Base-by-base conservation (phyloP, 1,140 invertebrate genomes). In the Drosophila santomea region DNA sequence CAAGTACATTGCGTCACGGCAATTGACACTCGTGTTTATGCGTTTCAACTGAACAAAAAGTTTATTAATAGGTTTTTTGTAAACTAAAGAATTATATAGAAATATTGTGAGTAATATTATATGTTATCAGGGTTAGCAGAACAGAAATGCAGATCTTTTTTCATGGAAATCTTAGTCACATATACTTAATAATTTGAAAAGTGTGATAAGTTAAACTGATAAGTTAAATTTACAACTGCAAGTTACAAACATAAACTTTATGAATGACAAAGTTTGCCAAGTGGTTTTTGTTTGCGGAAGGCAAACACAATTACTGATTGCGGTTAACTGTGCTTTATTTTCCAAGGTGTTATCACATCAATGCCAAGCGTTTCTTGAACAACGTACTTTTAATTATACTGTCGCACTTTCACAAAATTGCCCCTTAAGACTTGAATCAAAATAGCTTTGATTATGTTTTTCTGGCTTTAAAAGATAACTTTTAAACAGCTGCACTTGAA, bases 281-380 rank as follows among this genome's bases (percentile, higher is more conserved):
- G 39, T 14, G 38, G 14, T 44, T 59, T 35, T 14, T 63, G 58
- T 60, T 61, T 63, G 39, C 61, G 32, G 44, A 11, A 3, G 1
- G 56, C 20, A 63, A 61, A 61, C 39, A 63, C 39, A 63, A 44
- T 60, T 60, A 44, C 20, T 62, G 63, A 66, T 63, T 62, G 60
- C 55, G 41, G 28, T 59, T 59, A 41, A 35, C 25, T 45, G 20
- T 28, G 20, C 25, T 52, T 59, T 45, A 45, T 60, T 35, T 8
- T 41, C 20, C 17, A 17, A 60, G 55, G 39, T 23, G 1, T 63
- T 61, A 60, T 63, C 56, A 28, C 39, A 25, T 44, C 28, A 59
- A 10, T 38, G 17, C 48, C 10, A 57, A 17, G 17, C 8, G 7
- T 57, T 57, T 12, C 5, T 41, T 35, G 2, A 43, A 32, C 10